Evolutionary conservation across 2,113 vertebrate species (phyloP), one percentile per base, ranked within the genome.

Genomic region (Nestor notabilis): DNA sequence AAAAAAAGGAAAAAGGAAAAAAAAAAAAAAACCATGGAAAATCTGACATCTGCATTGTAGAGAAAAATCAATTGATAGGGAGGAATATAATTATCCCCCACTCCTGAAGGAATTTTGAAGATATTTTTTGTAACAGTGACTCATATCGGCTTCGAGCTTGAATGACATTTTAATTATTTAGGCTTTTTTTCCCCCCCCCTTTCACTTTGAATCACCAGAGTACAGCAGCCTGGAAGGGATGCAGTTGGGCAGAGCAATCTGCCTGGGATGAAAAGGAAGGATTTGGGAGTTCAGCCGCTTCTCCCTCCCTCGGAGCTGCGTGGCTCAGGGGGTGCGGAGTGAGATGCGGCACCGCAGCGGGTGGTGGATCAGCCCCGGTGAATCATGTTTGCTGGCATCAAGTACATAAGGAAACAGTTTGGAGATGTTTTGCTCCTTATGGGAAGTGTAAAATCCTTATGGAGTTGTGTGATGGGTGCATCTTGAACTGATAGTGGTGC

Each of bases 91-190:
- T 98, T 98, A 97, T 95, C 97, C 95, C 96, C 96, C 90, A 84
- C 97, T 98, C 95, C 96, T 90, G 87, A 83, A 98, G 97, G 92
- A 96, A 96, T 90, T 83, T 95, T 97, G 52, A 90, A 94, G 96
- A 95, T 97, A 92, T 96, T 97, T 97, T 94, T 84, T 90, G 90
- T 95, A 94, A 37, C 96, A 95, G 97, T 97, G 98, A 97, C 98
- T 98, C 96, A 81, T 77, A 96, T 95, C 78, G 85, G 97, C 95
- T 97, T 89, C 60, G 92, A 61, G 92, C 93, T 97, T 98, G 98
- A 98, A 93, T 98, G 98, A 98, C 98, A 97, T 97, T 97, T 98
- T 98, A 98, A 98, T 98, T 97, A 97, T 97, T 98, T 95, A 44
- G 94, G 70, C 15, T 95, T 96, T 94, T 93, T 84, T 84, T 74